Conservation (phyloP, 2,888 invertebrate genomes). For the Drosophila multiciliata region DNA sequence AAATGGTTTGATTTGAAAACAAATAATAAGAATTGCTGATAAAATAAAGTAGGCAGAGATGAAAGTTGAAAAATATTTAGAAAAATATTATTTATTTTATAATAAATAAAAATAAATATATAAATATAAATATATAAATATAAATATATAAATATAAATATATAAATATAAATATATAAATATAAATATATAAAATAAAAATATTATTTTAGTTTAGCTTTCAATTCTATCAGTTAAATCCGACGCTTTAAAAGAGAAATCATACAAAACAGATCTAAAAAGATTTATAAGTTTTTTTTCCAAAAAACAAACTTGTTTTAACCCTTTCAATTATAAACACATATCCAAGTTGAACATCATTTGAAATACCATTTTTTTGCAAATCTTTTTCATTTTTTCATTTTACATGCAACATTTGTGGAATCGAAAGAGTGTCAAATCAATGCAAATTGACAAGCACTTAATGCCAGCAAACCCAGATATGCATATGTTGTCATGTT, state of each 20-base stretch:
- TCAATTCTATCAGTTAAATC: not conserved
- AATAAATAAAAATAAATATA: no score
- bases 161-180: no score
- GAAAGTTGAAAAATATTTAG: not conserved
- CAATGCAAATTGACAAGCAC: conserved; percentile 53
- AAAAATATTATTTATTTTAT: not conserved
- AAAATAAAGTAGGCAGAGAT: not conserved
- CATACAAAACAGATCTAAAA: not conserved
- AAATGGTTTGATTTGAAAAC: not conserved
- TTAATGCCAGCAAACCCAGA: conserved; percentile 59
- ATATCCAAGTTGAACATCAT: not conserved
- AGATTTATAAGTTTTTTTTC: not conserved
- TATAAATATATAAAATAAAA: not conserved
- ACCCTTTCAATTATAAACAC: not conserved
- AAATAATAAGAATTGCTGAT: not conserved
- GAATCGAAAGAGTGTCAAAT: conserved; percentile 41
- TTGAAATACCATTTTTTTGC: not conserved
- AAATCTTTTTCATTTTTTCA: not conserved
- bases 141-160: no score
- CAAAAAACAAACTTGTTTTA: not conserved
- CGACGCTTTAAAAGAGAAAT: not conserved
- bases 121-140: no score
- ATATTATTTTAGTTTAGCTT: not conserved
- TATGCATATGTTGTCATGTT: conserved; percentile 36
- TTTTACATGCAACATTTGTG: conserved; percentile 23